Evolutionary conservation across 2,797 vertebrate species (phyloP).

Genomic region (Gobionotothen gibberifrons): DNA sequence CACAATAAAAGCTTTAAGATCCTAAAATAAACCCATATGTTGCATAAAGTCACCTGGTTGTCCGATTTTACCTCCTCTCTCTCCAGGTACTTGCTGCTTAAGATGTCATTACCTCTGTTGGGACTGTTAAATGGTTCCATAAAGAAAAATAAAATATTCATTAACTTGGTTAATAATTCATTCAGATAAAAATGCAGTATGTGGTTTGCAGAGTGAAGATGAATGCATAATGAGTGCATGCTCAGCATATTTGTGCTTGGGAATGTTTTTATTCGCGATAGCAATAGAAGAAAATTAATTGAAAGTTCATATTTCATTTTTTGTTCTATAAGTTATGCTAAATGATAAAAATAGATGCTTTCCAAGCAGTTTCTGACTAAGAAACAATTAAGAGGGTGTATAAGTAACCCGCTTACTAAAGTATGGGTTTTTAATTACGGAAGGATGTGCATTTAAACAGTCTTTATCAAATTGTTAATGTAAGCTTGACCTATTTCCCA

Average conservation of each 20-base stretch:
- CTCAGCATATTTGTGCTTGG: constrained; percentile 81
- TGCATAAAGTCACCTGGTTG: constrained; percentile 16
- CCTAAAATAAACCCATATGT: constrained; percentile 4
- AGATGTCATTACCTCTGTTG: constrained; percentile 78
- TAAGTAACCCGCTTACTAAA: constrained; percentile 59
- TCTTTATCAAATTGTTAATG: constrained; percentile 64
- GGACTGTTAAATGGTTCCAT: constrained; percentile 76
- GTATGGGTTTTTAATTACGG: constrained; percentile 70
- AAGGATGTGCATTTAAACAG: constrained; percentile 63
- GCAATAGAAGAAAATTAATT: constrained; percentile 76
- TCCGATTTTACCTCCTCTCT: constrained; percentile 15
- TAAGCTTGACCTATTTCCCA: constrained; percentile 72
- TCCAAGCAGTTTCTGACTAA: constrained; percentile 76
- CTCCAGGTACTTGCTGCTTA: constrained; percentile 67
- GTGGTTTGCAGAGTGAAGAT: constrained; percentile 74
- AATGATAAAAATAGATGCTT: constrained; percentile 80
- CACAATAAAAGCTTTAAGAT: constrained; percentile 6
- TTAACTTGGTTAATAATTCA: constrained; percentile 82
- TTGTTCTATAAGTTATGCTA: constrained; percentile 71
- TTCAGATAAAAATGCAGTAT: constrained; percentile 78
- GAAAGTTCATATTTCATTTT: constrained; percentile 75
- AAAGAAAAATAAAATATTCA: constrained; percentile 83
- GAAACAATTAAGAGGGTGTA: constrained; percentile 68
- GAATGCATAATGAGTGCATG: constrained; percentile 76
- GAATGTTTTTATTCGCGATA: constrained; percentile 78